Evolutionary conservation across 1,140 invertebrate species (phyloP).

Genomic region (Ostrea denselamellosa): DNA sequence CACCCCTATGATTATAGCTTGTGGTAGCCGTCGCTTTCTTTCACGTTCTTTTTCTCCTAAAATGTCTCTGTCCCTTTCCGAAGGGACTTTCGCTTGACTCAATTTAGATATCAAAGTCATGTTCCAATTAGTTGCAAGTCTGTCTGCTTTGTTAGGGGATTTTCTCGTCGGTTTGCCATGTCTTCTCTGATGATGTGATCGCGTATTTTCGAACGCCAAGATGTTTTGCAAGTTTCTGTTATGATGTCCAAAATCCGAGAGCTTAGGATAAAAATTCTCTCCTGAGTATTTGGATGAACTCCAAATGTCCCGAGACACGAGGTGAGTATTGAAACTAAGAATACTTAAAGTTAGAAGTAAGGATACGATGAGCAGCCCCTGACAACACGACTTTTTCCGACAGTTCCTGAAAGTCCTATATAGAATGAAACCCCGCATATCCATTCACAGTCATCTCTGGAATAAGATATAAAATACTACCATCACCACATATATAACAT

Average conservation of each 20-base stretch:
- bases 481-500: not conserved
- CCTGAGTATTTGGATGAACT: not conserved
- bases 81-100: constrained; percentile 6
- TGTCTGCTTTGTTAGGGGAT: constrained; percentile 30
- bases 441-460: not conserved
- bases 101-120: constrained; percentile 27
- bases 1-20: constrained; percentile 80
- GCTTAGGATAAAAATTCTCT: not conserved
- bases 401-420: not conserved
- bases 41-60: not conserved
- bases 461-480: not conserved
- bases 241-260: not conserved
- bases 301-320: not conserved
- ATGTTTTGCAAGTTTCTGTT: constrained; percentile 20
- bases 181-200: not conserved
- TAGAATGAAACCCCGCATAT: constrained; percentile 1
- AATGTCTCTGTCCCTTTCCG: not conserved
- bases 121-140: constrained; percentile 22
- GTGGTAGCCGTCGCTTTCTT: constrained; percentile 60
- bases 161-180: not conserved
- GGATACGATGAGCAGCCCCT: not conserved
- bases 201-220: not conserved
- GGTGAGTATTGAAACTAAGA: constrained; percentile 3
- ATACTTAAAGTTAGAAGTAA: not conserved
- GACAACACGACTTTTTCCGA: not conserved